phyloP scores from a whole-genome alignment of 2,888 invertebrate genomes.

The Sphecodes monilicornis region DNA sequence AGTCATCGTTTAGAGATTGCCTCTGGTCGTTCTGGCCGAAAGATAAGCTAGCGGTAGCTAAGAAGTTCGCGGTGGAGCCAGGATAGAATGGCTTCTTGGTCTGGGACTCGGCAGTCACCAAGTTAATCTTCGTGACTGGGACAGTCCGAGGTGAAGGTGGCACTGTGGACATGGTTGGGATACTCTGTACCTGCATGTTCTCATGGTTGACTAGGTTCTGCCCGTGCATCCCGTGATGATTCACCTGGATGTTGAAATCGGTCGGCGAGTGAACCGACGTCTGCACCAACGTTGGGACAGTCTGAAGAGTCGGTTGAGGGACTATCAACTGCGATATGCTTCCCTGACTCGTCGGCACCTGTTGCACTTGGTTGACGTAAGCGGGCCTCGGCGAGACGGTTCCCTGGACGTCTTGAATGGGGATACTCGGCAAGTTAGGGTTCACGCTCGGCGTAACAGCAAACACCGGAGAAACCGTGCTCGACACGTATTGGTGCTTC shows the following conservation, averaged over 20 bases:
- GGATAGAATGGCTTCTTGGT: constrained; percentile 61
- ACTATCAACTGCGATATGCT: constrained; percentile 67
- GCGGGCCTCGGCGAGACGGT: constrained; percentile 63
- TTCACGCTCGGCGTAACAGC: constrained; percentile 70
- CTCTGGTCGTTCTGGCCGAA: constrained; percentile 71
- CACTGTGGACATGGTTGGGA: constrained; percentile 52
- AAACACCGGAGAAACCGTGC: constrained; percentile 76
- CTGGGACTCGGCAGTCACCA: constrained; percentile 59
- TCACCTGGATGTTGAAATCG: constrained; percentile 75
- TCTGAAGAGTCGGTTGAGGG: constrained; percentile 75
- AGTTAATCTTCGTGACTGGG: constrained; percentile 57
- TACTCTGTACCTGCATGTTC: constrained; percentile 57
- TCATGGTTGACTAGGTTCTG: constrained; percentile 67
- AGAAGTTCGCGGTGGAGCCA: constrained; percentile 67
- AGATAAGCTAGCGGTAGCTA: constrained; percentile 76
- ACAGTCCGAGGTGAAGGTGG: constrained; percentile 55
- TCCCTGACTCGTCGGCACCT: constrained; percentile 41
- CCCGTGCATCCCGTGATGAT: constrained; percentile 74
- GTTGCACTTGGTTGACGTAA: constrained; percentile 59
- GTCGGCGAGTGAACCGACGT: constrained; percentile 60
- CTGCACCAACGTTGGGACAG: constrained; percentile 67
- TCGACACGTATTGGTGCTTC: constrained; percentile 73
- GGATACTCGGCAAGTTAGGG: constrained; percentile 63
- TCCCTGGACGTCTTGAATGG: constrained; percentile 57
- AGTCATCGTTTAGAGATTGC: constrained; percentile 49